A percentile compares a stretch with the other conserved stretches of the same genome.
Evolutionary conservation across 2,113 vertebrate genomes (phyloP).

Genomic region (Ranitomeya variabilis): DNA sequence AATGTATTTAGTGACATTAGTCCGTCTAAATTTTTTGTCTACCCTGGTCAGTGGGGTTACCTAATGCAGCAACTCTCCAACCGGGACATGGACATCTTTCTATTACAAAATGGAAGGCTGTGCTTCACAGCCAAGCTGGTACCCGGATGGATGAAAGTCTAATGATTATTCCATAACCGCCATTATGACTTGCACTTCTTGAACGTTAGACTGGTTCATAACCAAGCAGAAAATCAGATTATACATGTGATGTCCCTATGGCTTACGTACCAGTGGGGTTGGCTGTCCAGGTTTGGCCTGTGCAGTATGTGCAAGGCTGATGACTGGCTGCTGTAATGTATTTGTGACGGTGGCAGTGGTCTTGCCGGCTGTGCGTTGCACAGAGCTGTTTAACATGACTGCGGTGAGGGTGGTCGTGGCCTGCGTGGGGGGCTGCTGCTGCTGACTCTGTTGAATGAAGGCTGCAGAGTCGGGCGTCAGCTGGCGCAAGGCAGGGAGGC

Average conservation of each 20-base stretch:
- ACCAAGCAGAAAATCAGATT: too few species aligned
- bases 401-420: slow-evolving; percentile 81
- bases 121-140: too few species aligned
- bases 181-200: too few species aligned
- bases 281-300: slow-evolving; percentile 80
- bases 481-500: slow-evolving; percentile 94
- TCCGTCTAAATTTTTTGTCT: too few species aligned
- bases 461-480: slow-evolving; percentile 92
- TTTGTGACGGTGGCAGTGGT: slow-evolving; percentile 78
- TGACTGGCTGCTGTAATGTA: slow-evolving; percentile 85
- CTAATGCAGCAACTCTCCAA: too few species aligned
- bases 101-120: too few species aligned
- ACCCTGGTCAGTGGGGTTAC: too few species aligned
- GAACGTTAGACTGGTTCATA: too few species aligned
- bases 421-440: slow-evolving; percentile 77
- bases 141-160: too few species aligned
- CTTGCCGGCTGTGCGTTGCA: slow-evolving; percentile 78
- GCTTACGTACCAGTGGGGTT: slow-evolving; percentile 76
- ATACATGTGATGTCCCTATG: not conserved
- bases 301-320: slow-evolving; percentile 83
- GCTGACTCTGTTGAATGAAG: slow-evolving; percentile 96
- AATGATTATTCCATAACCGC: too few species aligned
- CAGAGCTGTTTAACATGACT: slow-evolving; percentile 78
- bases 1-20: too few species aligned
- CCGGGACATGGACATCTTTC: too few species aligned